These are phyloP conservation scores for Alloplasta piceator DNA, from an alignment of 2,888 invertebrate species.

Conservation along the genomic window DNA sequence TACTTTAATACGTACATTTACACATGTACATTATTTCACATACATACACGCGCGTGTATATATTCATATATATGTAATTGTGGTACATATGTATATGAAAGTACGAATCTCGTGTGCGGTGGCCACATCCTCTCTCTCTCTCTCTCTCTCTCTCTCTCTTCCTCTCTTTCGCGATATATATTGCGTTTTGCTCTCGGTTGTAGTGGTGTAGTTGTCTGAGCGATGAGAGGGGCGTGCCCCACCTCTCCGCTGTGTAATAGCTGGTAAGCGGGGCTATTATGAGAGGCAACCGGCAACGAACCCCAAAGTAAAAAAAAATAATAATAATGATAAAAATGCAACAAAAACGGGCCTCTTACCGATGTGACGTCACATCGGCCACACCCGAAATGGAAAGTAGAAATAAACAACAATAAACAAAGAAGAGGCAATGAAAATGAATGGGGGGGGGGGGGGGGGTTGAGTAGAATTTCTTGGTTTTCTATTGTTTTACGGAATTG, in stretches of 20 bases:
- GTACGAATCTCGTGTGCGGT: conserved; percentile 28
- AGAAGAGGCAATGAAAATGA: conserved; percentile 34
- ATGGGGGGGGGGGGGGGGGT: background rate
- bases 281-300: conserved; percentile 69
- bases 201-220: conserved; percentile 68
- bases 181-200: conserved; percentile 10
- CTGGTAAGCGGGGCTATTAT: conserved; percentile 77
- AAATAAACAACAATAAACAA: conserved; percentile 32
- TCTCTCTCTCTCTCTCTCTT: conserved; percentile 9
- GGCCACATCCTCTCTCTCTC: conserved; percentile 21
- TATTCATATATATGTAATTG: background rate
- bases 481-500: conserved; percentile 51
- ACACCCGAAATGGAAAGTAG: conserved; percentile 46
- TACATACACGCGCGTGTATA: background rate
- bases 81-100: conserved; percentile 6
- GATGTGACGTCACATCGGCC: conserved; percentile 52
- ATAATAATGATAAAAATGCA: conserved; percentile 33
- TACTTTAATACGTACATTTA: conserved; percentile 8
- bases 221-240: conserved; percentile 76
- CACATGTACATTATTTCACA: background rate
- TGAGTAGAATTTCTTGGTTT: background rate
- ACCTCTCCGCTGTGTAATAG: conserved; percentile 69
- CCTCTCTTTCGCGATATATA: conserved; percentile 9
- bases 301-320: conserved; percentile 38
- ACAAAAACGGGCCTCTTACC: conserved; percentile 27